These are phyloP conservation scores for Malaclemys terrapin DNA, from an alignment of 2,113 vertebrate species.

Conservation along the genomic window DNA sequence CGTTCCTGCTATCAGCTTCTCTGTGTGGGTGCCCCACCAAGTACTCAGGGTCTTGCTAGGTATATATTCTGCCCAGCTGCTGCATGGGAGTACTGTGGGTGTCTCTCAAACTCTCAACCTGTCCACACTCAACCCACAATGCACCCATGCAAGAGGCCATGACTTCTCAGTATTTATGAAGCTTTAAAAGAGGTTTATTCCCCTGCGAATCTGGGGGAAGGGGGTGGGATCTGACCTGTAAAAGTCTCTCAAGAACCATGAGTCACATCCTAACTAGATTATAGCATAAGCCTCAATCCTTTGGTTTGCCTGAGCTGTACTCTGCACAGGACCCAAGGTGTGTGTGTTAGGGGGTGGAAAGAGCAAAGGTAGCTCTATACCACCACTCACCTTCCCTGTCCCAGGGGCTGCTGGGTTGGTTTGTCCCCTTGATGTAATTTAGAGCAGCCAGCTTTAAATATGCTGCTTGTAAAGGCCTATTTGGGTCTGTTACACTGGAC, in stretches of 20 bases:
- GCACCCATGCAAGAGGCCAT: background rate
- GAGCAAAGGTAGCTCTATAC: background rate
- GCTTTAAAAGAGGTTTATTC: background rate
- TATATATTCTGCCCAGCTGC: background rate
- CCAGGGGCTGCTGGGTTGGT: background rate
- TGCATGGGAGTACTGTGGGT: fast-evolving
- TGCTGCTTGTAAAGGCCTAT: background rate
- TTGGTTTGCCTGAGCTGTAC: background rate
- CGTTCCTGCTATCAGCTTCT: too few relatives aligned
- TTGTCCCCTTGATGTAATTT: background rate
- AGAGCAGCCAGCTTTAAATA: background rate
- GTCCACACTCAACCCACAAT: background rate
- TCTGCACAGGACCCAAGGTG: background rate
- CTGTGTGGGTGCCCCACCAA: background rate
- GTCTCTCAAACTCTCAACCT: background rate
- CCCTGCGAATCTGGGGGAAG: background rate
- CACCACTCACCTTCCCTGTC: background rate
- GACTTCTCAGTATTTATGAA: background rate
- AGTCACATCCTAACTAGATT: background rate
- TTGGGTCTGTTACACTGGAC: background rate
- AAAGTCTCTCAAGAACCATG: background rate
- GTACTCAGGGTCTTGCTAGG: background rate
- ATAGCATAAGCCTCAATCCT: background rate
- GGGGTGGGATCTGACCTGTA: background rate
- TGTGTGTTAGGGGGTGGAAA: background rate